Evolutionary conservation across 1,140 invertebrate species (phyloP).

Genomic region (Chironomus tepperi): DNA sequence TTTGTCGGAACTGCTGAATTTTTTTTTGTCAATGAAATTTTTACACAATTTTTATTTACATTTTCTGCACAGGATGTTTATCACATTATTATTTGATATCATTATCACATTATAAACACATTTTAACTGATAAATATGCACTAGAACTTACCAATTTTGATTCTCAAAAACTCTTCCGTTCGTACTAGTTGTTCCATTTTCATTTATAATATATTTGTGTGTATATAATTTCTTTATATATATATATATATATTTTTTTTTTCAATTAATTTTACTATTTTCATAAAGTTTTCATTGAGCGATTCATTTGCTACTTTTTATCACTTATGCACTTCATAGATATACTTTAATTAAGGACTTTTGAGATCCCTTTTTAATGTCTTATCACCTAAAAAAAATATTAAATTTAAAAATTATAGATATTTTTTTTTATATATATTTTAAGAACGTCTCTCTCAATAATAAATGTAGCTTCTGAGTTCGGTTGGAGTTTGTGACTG

Average conservation of each 20-base stretch:
- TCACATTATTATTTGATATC: neutral
- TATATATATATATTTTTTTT: no score
- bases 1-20: no score
- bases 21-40: neutral
- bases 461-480: conserved; percentile 12
- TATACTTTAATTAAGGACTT: neutral
- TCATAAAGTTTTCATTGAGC: neutral
- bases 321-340: conserved; percentile 12
- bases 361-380: neutral
- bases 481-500: neutral
- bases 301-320: conserved; percentile 6
- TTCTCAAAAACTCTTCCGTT: conserved; percentile 16
- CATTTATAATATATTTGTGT: neutral
- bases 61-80: neutral
- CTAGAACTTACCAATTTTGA: conserved; percentile 16
- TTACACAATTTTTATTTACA: neutral
- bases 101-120: conserved; percentile 3
- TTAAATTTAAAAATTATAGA: no score
- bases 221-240: neutral
- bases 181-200: conserved; percentile 19
- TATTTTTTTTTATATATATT: neutral
- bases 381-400: conserved; percentile 11
- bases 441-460: neutral
- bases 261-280: neutral
- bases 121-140: neutral